phyloP scores from a whole-genome alignment of 2,113 vertebrate species.

The Balaeniceps rex region DNA sequence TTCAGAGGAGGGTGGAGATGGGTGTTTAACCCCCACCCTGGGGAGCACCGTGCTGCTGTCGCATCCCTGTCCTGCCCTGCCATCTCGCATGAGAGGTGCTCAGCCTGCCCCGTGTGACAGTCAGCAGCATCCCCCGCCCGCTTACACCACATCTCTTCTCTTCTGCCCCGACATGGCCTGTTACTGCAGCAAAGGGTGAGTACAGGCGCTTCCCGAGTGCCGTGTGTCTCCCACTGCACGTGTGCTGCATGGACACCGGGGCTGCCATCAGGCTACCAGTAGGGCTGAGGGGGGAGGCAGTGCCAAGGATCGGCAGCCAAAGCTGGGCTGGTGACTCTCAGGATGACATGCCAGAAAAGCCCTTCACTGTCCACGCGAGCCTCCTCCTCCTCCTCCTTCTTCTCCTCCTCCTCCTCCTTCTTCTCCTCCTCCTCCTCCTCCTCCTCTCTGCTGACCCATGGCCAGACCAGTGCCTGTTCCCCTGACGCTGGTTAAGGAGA shows the following conservation, averaged over 20 bases:
- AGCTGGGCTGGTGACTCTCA: background rate
- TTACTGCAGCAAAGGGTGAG: constrained; percentile 66
- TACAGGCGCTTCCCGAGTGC: background rate
- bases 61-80: background rate
- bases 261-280: too few relatives aligned
- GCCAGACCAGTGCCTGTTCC: background rate
- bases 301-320: background rate
- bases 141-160: constrained; percentile 29
- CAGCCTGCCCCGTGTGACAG: background rate
- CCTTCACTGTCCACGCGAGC: background rate
- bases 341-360: background rate
- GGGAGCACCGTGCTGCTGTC: background rate
- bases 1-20: background rate
- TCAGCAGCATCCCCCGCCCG: background rate
- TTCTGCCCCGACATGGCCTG: background rate
- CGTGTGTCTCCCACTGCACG: background rate
- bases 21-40: background rate
- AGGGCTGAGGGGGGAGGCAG: background rate
- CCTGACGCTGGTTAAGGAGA: background rate
- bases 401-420: background rate
- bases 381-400: background rate
- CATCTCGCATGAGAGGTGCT: background rate
- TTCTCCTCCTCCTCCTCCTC: background rate
- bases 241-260: background rate
- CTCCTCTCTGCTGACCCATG: background rate